These are phyloP conservation scores for Chaetoderma sp. DNA, from an alignment of 2,888 invertebrate genomes.

Conservation along the genomic window DNA sequence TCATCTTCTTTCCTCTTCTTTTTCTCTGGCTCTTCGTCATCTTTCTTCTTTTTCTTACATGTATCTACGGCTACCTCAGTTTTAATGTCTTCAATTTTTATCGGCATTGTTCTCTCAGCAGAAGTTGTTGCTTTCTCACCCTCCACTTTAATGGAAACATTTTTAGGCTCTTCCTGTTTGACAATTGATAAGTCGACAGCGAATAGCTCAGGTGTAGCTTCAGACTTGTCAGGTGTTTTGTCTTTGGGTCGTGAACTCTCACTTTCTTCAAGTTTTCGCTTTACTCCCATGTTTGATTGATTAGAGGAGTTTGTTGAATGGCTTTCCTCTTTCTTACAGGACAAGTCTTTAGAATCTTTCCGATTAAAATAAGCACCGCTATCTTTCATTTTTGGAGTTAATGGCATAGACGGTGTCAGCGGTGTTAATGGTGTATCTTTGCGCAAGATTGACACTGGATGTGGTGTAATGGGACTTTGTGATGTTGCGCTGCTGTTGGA, in stretches of 20 bases:
- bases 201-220: constrained; percentile 6
- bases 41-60: constrained; percentile 45
- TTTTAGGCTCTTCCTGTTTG: constrained; percentile 15
- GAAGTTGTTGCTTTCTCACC: background rate
- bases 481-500: constrained; percentile 4
- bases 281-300: no score
- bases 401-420: no score
- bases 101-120: background rate
- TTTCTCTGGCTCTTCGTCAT: constrained; percentile 53
- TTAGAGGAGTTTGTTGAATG: no score
- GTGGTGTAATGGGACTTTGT: constrained; percentile 5
- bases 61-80: constrained; percentile 12
- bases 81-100: no score
- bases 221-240: background rate
- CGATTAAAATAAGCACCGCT: no score
- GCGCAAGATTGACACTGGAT: no score
- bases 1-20: constrained; percentile 37
- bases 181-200: constrained; percentile 3
- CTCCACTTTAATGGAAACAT: background rate
- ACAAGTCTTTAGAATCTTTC: no score
- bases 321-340: no score
- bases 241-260: no score
- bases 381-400: no score
- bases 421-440: no score
- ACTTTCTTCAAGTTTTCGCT: no score